Evolutionary conservation across 2,888 invertebrate species (phyloP), one percentile per base, ranked within the genome.

Genomic region (Serrognathus titanus): DNA sequence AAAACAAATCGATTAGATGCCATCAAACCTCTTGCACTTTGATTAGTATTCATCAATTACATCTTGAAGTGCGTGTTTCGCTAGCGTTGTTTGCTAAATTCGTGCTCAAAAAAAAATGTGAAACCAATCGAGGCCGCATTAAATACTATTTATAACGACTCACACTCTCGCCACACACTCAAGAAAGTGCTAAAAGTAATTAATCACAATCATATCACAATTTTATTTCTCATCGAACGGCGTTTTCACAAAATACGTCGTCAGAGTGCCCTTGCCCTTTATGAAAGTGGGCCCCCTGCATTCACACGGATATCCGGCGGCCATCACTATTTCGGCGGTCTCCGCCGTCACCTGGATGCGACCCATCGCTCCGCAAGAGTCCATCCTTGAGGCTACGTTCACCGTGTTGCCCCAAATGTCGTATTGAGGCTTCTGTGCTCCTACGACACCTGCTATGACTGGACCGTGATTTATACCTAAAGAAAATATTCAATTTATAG

Each of bases 351-450:
- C 88, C 76, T 95, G 94, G 61, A 95, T 86, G 56, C 85, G 82
- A 13, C 92, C 93, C 85, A 94, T 89, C 60, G 90, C 84, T 0
- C 97, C 97, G 60, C 94, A 95, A 61, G 94, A 95, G 78, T 97
- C 97, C 97, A 98, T 98, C 48, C 97, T 80, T 4, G 94, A 95
- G 1, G 97, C 97, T 9, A 97, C 94, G 75, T 97, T 97, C 11
- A 98, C 98, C 0, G 97, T 97, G 78, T 98, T 97, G 10, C 97
- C 96, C 97, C 97, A 98, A 67, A 98, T 97, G 74, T 98, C 97
- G 78, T 97, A 97, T 78, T 97, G 97, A 0, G 97, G 97, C 73
- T 97, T 97, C 75, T 97, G 94, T 0, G 97, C 97, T 0, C 97
- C 97, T 20, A 97, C 94, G 12, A 97, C 97, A 0, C 97, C 97